These are phyloP conservation scores for Brevimyrus niger DNA, from an alignment of 2,113 vertebrate genomes.

Conservation along the genomic window DNA sequence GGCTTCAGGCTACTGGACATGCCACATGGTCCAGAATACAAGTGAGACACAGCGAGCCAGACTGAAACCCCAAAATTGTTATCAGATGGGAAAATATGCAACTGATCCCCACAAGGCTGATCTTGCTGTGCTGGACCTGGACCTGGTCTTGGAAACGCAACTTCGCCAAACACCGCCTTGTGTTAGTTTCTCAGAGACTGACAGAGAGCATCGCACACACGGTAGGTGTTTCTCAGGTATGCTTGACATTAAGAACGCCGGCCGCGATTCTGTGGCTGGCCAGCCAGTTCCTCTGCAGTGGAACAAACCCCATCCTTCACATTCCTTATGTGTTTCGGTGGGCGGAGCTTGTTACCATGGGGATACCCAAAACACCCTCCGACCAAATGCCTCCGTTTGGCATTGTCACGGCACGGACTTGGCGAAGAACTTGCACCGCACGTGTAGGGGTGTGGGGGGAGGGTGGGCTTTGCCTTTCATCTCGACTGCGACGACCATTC, in stretches of 20 bases:
- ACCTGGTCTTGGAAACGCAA: background rate
- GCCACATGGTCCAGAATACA: background rate
- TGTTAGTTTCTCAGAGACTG: background rate
- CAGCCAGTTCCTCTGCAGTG: background rate
- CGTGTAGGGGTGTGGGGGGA: background rate
- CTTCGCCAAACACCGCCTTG: background rate
- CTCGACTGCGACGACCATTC: background rate
- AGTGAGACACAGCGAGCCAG: background rate
- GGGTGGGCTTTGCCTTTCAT: background rate
- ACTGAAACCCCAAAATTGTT: background rate
- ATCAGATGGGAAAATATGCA: background rate
- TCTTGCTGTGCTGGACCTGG: background rate
- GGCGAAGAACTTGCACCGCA: background rate
- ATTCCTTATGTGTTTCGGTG: background rate
- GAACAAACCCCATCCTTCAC: background rate
- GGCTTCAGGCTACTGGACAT: background rate
- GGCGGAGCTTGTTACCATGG: background rate
- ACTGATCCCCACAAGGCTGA: background rate
- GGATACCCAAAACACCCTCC: background rate
- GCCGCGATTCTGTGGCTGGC: background rate
- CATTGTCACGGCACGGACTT: background rate
- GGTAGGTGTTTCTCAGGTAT: background rate
- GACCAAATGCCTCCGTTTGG: conserved; percentile 3
- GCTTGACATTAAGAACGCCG: background rate
- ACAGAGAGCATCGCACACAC: background rate